Evolutionary conservation across 1,140 invertebrate genomes (phyloP).

Genomic region (Monochamus saltuarius): DNA sequence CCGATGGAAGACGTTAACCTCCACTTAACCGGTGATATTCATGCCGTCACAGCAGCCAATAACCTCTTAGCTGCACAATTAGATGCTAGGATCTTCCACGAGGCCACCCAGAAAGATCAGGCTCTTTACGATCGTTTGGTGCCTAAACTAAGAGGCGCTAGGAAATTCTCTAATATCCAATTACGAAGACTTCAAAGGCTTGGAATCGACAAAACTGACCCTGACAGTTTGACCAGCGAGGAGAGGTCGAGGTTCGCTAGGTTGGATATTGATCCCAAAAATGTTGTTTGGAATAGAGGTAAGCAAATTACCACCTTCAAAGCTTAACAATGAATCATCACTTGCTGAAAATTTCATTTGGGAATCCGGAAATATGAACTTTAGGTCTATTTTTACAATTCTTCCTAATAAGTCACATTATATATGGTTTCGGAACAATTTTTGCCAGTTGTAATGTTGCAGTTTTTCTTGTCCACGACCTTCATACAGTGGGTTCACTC

Average conservation of each 20-base stretch:
- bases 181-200: constrained; percentile 75
- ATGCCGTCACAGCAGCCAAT: constrained; percentile 96
- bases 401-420: neutral
- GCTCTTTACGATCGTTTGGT: constrained; percentile 87
- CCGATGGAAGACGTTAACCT: constrained; percentile 99
- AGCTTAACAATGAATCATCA: neutral
- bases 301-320: constrained; percentile 29
- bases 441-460: too few species aligned
- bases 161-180: constrained; percentile 84
- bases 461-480: too few species aligned
- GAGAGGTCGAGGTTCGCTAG: constrained; percentile 81
- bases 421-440: too few species aligned
- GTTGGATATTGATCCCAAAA: constrained; percentile 87
- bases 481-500: too few species aligned
- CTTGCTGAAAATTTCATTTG: neutral
- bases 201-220: constrained; percentile 87
- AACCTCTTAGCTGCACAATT: constrained; percentile 94
- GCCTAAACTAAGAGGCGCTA: constrained; percentile 71
- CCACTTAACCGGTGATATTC: constrained; percentile 98
- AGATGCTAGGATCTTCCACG: constrained; percentile 96
- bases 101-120: constrained; percentile 83
- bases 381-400: neutral
- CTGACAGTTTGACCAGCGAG: constrained; percentile 74
- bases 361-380: too few species aligned
- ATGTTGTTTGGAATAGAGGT: constrained; percentile 94